Percentiles rank a stretch among this genome's conserved stretches.
These are phyloP conservation scores for Australoheros scitulus DNA, from an alignment of 2,113 vertebrate species.

Conservation along the genomic window DNA sequence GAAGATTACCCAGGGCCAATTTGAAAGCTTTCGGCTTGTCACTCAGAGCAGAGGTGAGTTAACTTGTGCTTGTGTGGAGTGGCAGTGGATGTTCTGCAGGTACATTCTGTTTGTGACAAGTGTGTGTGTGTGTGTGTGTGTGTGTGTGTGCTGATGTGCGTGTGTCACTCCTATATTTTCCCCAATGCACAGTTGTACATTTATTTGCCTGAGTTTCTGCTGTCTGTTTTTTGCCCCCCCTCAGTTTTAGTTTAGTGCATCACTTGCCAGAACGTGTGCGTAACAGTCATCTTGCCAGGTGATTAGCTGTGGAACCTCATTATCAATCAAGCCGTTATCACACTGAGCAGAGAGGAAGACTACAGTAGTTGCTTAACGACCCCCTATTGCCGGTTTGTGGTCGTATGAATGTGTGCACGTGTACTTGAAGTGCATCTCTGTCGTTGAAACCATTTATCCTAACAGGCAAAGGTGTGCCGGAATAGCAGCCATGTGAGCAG, in stretches of 20 bases:
- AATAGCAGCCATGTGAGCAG: slow-evolving; percentile 20
- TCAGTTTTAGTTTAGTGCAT: slow-evolving; percentile 32
- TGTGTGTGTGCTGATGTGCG: neutral
- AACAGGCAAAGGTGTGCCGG: slow-evolving; percentile 29
- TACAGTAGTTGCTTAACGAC: slow-evolving; percentile 66
- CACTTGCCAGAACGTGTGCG: slow-evolving; percentile 29
- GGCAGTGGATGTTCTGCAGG: slow-evolving; percentile 16
- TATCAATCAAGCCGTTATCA: slow-evolving; percentile 74
- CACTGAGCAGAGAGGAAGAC: slow-evolving; percentile 64
- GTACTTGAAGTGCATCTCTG: slow-evolving; percentile 14
- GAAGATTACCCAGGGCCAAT: slow-evolving; percentile 47
- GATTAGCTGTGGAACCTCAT: slow-evolving; percentile 47
- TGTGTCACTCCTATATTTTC: neutral
- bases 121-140: neutral
- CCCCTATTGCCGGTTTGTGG: slow-evolving; percentile 31
- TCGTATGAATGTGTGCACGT: neutral
- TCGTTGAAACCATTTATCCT: slow-evolving; percentile 4
- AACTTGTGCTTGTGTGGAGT: slow-evolving; percentile 45
- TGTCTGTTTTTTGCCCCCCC: neutral
- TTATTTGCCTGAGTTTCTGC: slow-evolving; percentile 20
- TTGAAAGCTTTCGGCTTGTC: slow-evolving; percentile 55
- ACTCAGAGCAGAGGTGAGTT: slow-evolving; percentile 80
- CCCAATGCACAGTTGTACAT: slow-evolving; percentile 16
- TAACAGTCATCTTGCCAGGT: slow-evolving; percentile 45
- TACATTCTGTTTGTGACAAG: slow-evolving; percentile 24